Conservation (phyloP, 2,888 invertebrate species). For the Caenorhabditis drosophilae region DNA sequence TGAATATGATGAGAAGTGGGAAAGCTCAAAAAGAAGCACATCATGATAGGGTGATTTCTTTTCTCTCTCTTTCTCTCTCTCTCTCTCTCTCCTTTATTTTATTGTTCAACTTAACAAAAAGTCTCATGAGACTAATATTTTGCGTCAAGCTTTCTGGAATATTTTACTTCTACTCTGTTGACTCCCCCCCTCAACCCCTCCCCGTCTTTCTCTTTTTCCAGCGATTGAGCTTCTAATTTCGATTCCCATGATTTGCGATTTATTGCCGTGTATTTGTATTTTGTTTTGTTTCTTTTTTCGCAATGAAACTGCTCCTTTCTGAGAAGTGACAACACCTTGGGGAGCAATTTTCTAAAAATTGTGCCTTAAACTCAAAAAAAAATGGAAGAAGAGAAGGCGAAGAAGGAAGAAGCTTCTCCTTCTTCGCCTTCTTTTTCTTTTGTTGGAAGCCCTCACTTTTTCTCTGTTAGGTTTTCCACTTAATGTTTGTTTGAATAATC, state of each 20-base stretch:
- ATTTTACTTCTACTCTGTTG: background rate
- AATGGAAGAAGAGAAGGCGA: too few species aligned
- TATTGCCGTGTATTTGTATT: too few species aligned
- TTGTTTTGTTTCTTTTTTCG: background rate
- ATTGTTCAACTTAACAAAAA: background rate
- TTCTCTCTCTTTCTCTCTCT: background rate
- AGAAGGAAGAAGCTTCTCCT: too few species aligned
- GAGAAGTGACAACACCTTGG: too few species aligned
- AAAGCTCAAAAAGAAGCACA: too few species aligned
- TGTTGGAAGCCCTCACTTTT: too few species aligned
- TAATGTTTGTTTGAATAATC: too few species aligned
- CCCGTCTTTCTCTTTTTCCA: background rate
- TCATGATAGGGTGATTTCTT: too few species aligned
- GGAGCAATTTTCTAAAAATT: constrained; percentile 25
- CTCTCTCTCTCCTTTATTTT: background rate
- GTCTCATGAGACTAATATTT: too few species aligned
- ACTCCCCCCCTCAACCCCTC: background rate
- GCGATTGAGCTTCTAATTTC: background rate
- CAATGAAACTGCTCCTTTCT: constrained; percentile 11
- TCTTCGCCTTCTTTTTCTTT: too few species aligned
- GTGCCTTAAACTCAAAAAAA: background rate
- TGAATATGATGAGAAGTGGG: too few species aligned
- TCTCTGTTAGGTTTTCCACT: too few species aligned
- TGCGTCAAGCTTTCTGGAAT: background rate
- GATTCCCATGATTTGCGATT: constrained; percentile 38